Evolutionary conservation across 2,797 vertebrate species (phyloP).

Genomic region (Epinephelus coioides): DNA sequence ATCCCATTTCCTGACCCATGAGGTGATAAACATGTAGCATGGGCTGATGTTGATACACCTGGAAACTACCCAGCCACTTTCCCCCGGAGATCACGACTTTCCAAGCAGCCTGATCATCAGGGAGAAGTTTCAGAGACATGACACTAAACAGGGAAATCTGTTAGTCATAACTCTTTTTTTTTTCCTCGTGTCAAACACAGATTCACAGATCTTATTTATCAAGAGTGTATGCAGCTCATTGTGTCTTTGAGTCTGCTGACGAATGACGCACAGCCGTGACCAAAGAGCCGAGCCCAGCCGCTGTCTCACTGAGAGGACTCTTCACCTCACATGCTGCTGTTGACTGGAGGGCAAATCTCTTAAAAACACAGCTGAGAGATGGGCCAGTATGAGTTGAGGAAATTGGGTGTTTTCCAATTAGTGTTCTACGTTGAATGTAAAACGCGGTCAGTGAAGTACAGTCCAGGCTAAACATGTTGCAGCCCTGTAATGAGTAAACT

Average conservation of each 20-base stretch:
- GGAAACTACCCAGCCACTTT: slow-evolving; percentile 42
- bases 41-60: slow-evolving; percentile 69
- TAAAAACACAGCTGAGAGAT: slow-evolving; percentile 36
- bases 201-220: background rate
- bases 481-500: slow-evolving; percentile 40
- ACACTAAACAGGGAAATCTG: slow-evolving; percentile 59
- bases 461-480: background rate
- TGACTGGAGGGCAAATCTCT: slow-evolving; percentile 16
- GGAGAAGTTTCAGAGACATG: slow-evolving; percentile 47
- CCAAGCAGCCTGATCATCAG: slow-evolving; percentile 37
- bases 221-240: slow-evolving; percentile 33
- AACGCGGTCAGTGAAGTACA: slow-evolving; percentile 8
- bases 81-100: slow-evolving; percentile 20
- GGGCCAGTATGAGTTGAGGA: slow-evolving; percentile 12
- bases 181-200: slow-evolving; percentile 12
- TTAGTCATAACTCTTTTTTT: slow-evolving; percentile 56
- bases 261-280: slow-evolving; percentile 42
- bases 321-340: slow-evolving; percentile 36
- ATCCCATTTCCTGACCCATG: slow-evolving; percentile 44
- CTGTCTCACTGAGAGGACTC: background rate
- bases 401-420: slow-evolving; percentile 56
- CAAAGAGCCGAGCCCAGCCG: background rate
- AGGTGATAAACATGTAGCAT: slow-evolving; percentile 26
- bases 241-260: slow-evolving; percentile 47
- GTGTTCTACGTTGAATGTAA: slow-evolving; percentile 22